Evolutionary conservation across 2,113 vertebrate species (phyloP), one percentile per base, ranked within the genome.

Genomic region (Eubucco bourcierii): DNA sequence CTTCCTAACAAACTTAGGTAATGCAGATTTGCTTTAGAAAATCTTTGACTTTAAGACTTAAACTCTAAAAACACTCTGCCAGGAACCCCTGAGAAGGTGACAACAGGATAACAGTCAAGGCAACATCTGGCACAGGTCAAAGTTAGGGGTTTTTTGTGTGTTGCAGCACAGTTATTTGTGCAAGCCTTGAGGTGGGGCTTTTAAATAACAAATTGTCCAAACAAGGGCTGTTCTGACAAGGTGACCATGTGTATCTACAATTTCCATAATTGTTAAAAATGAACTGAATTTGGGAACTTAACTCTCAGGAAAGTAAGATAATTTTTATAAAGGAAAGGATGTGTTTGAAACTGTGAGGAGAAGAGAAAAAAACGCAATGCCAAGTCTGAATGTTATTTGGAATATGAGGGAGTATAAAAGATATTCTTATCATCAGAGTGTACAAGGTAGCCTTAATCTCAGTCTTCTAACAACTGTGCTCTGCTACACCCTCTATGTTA

Each of bases 391-490:
- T 61, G 85, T 88, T 97, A 68, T 85, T 86, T 95, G 77, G 31
- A 60, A 94, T 91, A 50, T 78, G 66, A 90, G 95, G 77, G 19
- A 87, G 29, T 92, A 74, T 94, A 94, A 97, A 97, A 97, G 29
- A 28, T 80, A 68, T 52, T 91, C 41, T 71, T 87, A 92, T 91
- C 73, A 84, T 86, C 80, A 86, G 76, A 94, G 80, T 80, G 94
- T 64, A 93, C 87, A 81, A 37, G 50, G 37, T 93, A 93, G 87
- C 80, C 85, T 90, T 90, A 87, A 95, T 87, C 39, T 94, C 90
- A 89, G 92, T 80, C 88, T 95, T 97, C 93, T 96, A 95, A 96
- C 97, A 97, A 97, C 41, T 95, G 44, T 41, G 41, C 41, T 41
- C 41, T 41, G 41, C 14, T 41, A 41, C 41, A 41, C 41, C 41